These are phyloP conservation scores for Planiliza haematocheilus DNA, from an alignment of 2,113 vertebrate species.

Conservation along the genomic window DNA sequence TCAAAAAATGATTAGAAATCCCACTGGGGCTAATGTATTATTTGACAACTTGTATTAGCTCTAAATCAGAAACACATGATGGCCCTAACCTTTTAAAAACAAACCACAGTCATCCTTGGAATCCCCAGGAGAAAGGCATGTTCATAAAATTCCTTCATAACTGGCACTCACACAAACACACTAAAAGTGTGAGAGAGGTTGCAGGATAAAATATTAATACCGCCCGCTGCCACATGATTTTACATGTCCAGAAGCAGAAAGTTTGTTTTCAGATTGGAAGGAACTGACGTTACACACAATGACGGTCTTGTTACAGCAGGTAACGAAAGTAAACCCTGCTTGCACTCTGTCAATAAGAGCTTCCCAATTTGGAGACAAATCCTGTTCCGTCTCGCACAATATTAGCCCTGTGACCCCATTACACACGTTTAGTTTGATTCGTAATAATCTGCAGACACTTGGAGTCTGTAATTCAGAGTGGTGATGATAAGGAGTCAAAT, in stretches of 20 bases:
- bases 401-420: conserved; percentile 37
- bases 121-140: conserved; percentile 79
- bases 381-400: conserved; percentile 16
- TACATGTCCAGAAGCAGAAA: conserved; percentile 69
- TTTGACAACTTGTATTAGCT: conserved; percentile 75
- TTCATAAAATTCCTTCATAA: conserved; percentile 79
- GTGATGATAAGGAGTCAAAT: neutral
- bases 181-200: conserved; percentile 51
- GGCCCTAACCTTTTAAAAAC: conserved; percentile 76
- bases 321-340: conserved; percentile 61
- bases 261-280: conserved; percentile 55
- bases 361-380: conserved; percentile 33
- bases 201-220: conserved; percentile 79
- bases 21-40: conserved; percentile 80
- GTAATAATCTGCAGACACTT: conserved; percentile 20
- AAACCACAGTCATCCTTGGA: conserved; percentile 81
- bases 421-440: conserved; percentile 44
- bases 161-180: conserved; percentile 64
- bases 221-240: conserved; percentile 76
- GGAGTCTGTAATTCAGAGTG: conserved; percentile 4
- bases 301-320: conserved; percentile 71
- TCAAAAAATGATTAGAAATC: conserved; percentile 78
- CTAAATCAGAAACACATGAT: conserved; percentile 84
- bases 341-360: conserved; percentile 49
- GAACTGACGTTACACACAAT: conserved; percentile 62